Conservation (phyloP, 2,113 vertebrate species). For the Cyanoramphus novaezelandiae region DNA sequence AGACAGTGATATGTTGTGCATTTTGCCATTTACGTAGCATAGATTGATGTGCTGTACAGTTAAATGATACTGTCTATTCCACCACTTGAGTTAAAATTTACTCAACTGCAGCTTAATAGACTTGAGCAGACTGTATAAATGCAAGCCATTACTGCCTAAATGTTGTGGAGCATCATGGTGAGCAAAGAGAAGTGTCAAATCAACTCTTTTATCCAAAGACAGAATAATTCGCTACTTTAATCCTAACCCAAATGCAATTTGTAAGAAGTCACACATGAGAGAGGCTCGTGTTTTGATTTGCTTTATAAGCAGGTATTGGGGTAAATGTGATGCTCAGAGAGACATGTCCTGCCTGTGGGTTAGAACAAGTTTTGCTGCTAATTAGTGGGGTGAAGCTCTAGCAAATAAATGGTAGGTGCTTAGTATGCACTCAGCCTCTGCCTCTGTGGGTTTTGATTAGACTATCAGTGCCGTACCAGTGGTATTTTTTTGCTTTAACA, state of each 20-base stretch:
- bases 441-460: background rate
- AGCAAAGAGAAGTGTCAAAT: slow-evolving; percentile 34
- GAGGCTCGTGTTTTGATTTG: background rate
- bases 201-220: slow-evolving; percentile 21
- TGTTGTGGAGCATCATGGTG: background rate
- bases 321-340: background rate
- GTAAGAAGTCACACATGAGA: slow-evolving; percentile 7
- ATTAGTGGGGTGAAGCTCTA: background rate
- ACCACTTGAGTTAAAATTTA: slow-evolving; percentile 14
- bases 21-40: background rate
- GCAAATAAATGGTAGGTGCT: background rate
- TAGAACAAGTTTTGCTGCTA: background rate
- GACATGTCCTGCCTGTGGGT: background rate
- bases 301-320: background rate
- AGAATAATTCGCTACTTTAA: slow-evolving; percentile 42
- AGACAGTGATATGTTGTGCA: background rate
- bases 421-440: background rate
- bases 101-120: background rate
- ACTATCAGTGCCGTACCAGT: background rate
- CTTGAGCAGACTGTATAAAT: slow-evolving; percentile 13
- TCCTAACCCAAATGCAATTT: slow-evolving; percentile 18
- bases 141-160: slow-evolving; percentile 4
- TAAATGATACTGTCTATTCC: background rate
- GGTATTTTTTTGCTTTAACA: background rate
- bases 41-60: background rate